These are phyloP conservation scores for Rhynchotus rufescens DNA, from an alignment of 2,797 vertebrate species.

Conservation along the genomic window DNA sequence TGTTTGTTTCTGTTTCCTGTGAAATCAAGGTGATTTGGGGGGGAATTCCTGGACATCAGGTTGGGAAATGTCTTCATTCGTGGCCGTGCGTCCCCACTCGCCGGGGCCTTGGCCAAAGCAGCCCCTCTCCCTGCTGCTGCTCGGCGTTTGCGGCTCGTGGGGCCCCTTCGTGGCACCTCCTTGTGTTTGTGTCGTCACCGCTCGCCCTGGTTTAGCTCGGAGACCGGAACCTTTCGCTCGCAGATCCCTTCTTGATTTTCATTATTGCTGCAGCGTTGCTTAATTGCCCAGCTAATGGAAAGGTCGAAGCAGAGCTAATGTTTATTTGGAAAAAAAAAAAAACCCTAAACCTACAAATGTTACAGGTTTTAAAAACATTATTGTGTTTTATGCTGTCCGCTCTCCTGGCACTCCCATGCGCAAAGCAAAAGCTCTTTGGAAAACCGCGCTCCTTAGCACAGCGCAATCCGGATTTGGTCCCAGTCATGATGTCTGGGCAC, in stretches of 20 bases:
- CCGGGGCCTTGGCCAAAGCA: background rate
- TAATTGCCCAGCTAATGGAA: background rate
- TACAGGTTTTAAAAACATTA: background rate
- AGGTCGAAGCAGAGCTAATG: background rate
- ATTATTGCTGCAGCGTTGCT: background rate
- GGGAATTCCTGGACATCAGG: background rate
- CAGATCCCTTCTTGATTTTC: background rate
- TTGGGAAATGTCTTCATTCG: background rate
- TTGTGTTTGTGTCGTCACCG: background rate
- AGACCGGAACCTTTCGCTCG: background rate
- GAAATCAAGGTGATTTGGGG: background rate
- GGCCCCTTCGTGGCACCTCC: background rate
- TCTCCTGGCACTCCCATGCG: background rate
- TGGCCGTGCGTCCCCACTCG: fast-evolving
- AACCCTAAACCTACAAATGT: background rate
- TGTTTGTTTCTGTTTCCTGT: background rate
- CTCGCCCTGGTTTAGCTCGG: background rate
- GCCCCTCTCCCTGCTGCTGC: background rate
- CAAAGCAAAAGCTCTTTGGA: background rate
- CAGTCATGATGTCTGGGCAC: background rate
- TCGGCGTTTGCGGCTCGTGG: fast-evolving
- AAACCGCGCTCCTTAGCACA: background rate
- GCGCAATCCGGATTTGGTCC: background rate
- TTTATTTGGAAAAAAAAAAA: background rate
- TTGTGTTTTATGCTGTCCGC: background rate